Conservation (phyloP, 2,797 vertebrate species). For the Carapus acus region DNA sequence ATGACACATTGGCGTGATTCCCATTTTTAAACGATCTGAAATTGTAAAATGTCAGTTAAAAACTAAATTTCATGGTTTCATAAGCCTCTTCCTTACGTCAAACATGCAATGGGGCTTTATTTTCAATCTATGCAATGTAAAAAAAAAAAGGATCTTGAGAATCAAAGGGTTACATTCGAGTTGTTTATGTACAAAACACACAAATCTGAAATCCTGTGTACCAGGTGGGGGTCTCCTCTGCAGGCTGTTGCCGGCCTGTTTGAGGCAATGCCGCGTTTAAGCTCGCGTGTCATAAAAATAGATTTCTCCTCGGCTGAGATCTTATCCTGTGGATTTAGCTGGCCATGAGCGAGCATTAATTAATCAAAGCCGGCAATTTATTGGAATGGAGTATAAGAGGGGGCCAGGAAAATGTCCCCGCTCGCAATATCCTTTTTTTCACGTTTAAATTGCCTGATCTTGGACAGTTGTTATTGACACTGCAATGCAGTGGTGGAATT, state of each 20-base stretch:
- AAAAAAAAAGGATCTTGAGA: no score
- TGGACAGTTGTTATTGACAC: conserved; percentile 36
- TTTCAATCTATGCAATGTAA: no score
- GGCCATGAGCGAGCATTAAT: conserved; percentile 46
- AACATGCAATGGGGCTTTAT: no score
- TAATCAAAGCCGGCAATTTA: conserved; percentile 46
- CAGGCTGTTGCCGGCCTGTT: neutral
- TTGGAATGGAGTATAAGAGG: conserved; percentile 46
- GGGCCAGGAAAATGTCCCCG: conserved; percentile 45
- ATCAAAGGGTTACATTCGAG: no score
- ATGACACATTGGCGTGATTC: no score
- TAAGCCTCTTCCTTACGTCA: no score
- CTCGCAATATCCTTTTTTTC: conserved; percentile 22
- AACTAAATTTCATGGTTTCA: no score
- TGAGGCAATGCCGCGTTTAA: neutral
- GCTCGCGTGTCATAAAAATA: conserved; percentile 8
- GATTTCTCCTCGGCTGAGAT: conserved; percentile 33
- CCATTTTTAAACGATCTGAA: no score
- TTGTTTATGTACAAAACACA: no score
- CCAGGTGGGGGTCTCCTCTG: no score
- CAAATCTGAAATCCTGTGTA: no score
- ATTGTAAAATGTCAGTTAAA: no score
- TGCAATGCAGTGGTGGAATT: conserved; percentile 60
- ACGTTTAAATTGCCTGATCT: conserved; percentile 42
- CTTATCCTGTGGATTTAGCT: conserved; percentile 34